A percentile compares a stretch with the other conserved stretches of the same genome.
Evolutionary conservation across 2,113 vertebrate species (phyloP).

Genomic region (Melanerpes formicivorus): DNA sequence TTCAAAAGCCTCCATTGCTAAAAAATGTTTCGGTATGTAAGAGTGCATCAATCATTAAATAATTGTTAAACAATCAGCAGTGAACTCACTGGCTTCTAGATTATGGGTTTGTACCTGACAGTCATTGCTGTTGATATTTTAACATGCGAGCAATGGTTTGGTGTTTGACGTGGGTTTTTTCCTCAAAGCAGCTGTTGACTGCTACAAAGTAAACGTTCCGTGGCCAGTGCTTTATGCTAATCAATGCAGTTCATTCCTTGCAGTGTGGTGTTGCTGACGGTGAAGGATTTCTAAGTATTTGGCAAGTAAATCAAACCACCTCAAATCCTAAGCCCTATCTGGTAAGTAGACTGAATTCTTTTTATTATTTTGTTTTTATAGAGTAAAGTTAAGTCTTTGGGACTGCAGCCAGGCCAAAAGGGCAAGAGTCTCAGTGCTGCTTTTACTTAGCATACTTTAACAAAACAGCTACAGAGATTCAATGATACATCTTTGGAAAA

Average conservation of each 20-base stretch:
- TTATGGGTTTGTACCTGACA: neutral
- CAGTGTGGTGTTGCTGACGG: constrained; percentile 97
- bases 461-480: neutral
- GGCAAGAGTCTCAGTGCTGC: neutral
- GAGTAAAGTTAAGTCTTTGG: neutral
- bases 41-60: neutral
- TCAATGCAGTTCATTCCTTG: constrained; percentile 20
- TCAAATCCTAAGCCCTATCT: constrained; percentile 97
- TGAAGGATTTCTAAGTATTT: constrained; percentile 96
- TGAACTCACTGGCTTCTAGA: neutral
- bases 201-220: neutral
- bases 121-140: neutral
- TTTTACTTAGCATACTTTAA: neutral
- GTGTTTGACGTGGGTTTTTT: neutral
- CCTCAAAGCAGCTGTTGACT: neutral
- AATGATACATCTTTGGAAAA: neutral
- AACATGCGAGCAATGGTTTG: neutral
- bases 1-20: neutral
- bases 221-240: neutral
- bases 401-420: neutral
- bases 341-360: constrained; percentile 77
- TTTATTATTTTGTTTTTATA: neutral
- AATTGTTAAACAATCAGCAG: neutral
- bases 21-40: neutral
- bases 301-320: constrained; percentile 97